Evolutionary conservation across 1,140 invertebrate genomes (phyloP), one percentile per base, ranked within the genome.

Genomic region (Campoletis sonorensis): DNA sequence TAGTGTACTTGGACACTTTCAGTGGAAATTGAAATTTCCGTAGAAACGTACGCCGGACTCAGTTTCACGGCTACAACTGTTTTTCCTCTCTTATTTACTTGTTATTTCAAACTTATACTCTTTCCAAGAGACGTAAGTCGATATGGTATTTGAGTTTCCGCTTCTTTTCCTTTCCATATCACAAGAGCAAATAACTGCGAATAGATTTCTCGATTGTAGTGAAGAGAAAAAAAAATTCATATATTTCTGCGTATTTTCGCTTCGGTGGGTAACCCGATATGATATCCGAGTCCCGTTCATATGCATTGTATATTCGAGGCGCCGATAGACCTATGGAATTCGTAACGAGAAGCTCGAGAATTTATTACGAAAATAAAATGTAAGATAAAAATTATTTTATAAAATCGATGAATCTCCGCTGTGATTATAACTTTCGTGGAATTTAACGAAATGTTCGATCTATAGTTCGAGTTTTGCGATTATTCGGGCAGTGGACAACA

Each of bases 181-280:
- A 26, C 21, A 5, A 23, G 61, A 23, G 23, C 23, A 64, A 54
- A 64, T 23, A 64, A 23, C 21, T 64, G 18, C 18, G 51, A 54
- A 54, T 18, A n/a, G 51, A 54, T 64, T 64, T 64, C 23, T n/a
- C 23, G 21, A 64, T 64, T 64, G 61, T 64, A 64, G n/a, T 64
- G 61, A n/a, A n/a, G 23, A n/a, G n/a, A n/a, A 64, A 64, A 26
- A 64, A 64, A 64, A 64, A 27, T 23, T 2, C 11, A 23, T 0
- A 26, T 23, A 26, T 23, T 64, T 64, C 61, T 64, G 61, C 61
- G 61, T 23, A 64, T 64, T 64, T 64, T 64, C 21, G 21, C 61
- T 64, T 23, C 11, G 61, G 23, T 10, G n/a, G 13, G 61, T 26
- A 64, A 64, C 23, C 23, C 4, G 61, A 64, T 64, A 64, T 64